Percentiles rank a stretch among this genome's conserved stretches.
phyloP scores from a whole-genome alignment of 2,113 vertebrate species.

The Vulpes ferrilata region DNA sequence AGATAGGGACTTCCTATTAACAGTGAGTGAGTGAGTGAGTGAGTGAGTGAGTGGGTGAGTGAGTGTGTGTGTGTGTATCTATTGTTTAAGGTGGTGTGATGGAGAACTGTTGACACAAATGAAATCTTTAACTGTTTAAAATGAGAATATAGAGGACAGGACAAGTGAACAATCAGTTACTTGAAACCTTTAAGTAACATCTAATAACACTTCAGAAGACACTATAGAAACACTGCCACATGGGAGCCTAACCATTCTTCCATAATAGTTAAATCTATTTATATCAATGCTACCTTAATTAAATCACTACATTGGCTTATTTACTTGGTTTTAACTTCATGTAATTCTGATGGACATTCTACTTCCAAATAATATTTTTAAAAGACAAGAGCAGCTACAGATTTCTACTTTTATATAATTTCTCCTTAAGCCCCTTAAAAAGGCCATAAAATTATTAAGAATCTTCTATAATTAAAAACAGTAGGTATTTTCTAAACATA shows the following conservation, averaged over 20 bases:
- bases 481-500: neutral
- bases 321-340: neutral
- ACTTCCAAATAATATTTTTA: neutral
- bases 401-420: neutral
- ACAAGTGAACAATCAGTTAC: neutral
- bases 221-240: neutral
- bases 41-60: neutral
- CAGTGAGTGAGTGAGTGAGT: too few relatives aligned
- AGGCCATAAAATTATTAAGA: constrained; percentile 3
- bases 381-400: neutral
- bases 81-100: neutral
- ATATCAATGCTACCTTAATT: neutral
- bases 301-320: neutral
- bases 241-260: neutral
- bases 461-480: neutral
- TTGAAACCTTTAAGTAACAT: neutral
- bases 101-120: neutral
- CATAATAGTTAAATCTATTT: neutral
- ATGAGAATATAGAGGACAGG: neutral
- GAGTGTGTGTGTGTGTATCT: neutral
- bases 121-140: constrained; percentile 48
- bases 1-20: neutral
- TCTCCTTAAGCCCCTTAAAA: neutral
- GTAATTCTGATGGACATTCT: neutral
- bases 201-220: neutral